A percentile compares a stretch with the other conserved stretches of the same genome.
Conservation (phyloP, 2,888 invertebrate species). For the Tachina grossa region DNA sequence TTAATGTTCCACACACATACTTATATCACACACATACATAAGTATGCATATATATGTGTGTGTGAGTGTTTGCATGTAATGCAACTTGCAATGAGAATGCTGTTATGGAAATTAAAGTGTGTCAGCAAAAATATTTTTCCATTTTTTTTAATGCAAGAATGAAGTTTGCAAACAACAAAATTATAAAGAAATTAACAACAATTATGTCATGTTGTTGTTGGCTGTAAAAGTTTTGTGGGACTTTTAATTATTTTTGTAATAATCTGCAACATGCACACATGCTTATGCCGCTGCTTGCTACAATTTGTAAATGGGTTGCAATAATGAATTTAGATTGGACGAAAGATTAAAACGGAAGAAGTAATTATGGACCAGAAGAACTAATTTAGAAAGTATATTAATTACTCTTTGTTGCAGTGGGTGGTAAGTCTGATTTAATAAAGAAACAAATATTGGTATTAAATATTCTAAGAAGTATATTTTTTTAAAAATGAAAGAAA, state of each 20-base stretch:
- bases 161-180: constrained; percentile 36
- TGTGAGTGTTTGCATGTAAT: not conserved
- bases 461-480: too few species aligned
- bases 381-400: not conserved
- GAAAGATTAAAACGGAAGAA: not conserved
- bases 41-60: not conserved
- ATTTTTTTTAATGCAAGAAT: not conserved
- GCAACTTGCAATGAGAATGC: constrained; percentile 40
- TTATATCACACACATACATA: not conserved
- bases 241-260: constrained; percentile 65
- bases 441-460: too few species aligned
- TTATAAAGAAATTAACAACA: constrained; percentile 59
- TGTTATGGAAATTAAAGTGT: constrained; percentile 63
- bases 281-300: constrained; percentile 3
- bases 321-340: constrained; percentile 38
- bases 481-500: too few species aligned
- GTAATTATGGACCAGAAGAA: not conserved
- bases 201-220: constrained; percentile 61
- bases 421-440: too few species aligned
- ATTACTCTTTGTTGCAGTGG: not conserved
- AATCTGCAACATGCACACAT: constrained; percentile 35
- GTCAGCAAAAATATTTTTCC: constrained; percentile 52
- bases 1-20: not conserved
- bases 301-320: constrained; percentile 42
- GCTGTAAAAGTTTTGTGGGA: constrained; percentile 47